Conservation (phyloP, 2,888 invertebrate species). For the Eupithecia exiguata region DNA sequence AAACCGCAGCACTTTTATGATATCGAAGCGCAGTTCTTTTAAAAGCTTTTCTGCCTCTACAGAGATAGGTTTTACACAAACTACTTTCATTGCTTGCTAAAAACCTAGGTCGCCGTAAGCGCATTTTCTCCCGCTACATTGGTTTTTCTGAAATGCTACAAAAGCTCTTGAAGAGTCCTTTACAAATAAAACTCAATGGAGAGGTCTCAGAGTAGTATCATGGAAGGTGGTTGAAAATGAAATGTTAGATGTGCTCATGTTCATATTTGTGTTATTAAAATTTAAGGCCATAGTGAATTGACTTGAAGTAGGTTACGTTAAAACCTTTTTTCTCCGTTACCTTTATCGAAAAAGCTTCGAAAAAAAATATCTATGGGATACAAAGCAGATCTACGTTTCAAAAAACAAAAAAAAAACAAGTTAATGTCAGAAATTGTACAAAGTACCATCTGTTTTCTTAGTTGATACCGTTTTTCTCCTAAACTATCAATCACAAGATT, state of each 20-base stretch:
- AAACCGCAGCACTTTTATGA: neutral
- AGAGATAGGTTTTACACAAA: neutral
- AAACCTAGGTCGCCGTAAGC: constrained; percentile 27
- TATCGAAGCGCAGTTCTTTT: neutral
- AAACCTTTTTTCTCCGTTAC: too few relatives aligned
- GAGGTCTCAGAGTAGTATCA: constrained; percentile 1
- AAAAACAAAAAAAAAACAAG: too few relatives aligned
- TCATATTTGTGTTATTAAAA: too few relatives aligned
- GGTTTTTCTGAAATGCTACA: constrained; percentile 37
- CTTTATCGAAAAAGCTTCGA: too few relatives aligned
- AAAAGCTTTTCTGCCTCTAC: neutral
- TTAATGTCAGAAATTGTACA: too few relatives aligned
- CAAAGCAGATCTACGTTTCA: too few relatives aligned
- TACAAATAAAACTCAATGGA: constrained; percentile 37
- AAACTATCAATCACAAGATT: too few relatives aligned
- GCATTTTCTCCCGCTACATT: constrained; percentile 34
- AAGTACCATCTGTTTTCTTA: too few relatives aligned
- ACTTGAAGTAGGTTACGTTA: too few relatives aligned
- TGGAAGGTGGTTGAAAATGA: neutral
- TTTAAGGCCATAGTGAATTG: too few relatives aligned
- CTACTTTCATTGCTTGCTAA: constrained; percentile 11
- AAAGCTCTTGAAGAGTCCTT: constrained; percentile 28
- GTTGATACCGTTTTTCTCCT: too few relatives aligned
- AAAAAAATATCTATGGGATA: too few relatives aligned
- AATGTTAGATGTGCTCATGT: neutral